A percentile compares a stretch with the other conserved stretches of the same genome.
These are phyloP conservation scores for Mesodorylaimus sp. DNA, from an alignment of 2,888 invertebrate genomes.

Conservation along the genomic window DNA sequence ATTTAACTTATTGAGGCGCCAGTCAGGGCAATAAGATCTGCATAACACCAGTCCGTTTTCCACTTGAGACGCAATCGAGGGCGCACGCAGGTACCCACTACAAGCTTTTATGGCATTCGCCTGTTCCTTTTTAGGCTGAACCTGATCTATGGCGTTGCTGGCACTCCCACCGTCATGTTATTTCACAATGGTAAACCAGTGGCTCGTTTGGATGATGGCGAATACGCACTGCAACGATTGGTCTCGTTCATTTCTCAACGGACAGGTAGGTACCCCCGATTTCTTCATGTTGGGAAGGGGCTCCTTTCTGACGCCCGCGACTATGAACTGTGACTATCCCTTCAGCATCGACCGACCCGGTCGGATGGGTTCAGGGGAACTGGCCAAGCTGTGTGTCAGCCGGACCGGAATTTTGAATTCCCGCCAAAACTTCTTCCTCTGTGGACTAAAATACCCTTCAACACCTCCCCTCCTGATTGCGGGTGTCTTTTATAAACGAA, in stretches of 20 bases:
- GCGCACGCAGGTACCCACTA: neutral
- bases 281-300: no score
- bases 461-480: no score
- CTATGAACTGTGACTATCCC: no score
- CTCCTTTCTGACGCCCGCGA: no score
- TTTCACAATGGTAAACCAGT: constrained; percentile 72
- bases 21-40: neutral
- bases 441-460: no score
- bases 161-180: constrained; percentile 66
- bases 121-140: constrained; percentile 42
- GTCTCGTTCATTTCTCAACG: constrained; percentile 55
- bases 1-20: neutral
- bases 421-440: no score
- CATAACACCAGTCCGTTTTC: neutral
- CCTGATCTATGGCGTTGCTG: constrained; percentile 73
- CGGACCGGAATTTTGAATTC: no score
- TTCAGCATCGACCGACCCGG: no score
- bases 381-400: no score
- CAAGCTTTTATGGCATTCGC: neutral
- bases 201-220: constrained; percentile 62
- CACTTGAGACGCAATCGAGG: no score
- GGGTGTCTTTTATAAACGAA: no score
- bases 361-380: neutral
- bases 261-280: constrained; percentile 41
- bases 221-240: constrained; percentile 58